A percentile compares a stretch with the other conserved stretches of the same genome.
Conservation (phyloP, 2,797 vertebrate genomes). For the Graptemys geographica region DNA sequence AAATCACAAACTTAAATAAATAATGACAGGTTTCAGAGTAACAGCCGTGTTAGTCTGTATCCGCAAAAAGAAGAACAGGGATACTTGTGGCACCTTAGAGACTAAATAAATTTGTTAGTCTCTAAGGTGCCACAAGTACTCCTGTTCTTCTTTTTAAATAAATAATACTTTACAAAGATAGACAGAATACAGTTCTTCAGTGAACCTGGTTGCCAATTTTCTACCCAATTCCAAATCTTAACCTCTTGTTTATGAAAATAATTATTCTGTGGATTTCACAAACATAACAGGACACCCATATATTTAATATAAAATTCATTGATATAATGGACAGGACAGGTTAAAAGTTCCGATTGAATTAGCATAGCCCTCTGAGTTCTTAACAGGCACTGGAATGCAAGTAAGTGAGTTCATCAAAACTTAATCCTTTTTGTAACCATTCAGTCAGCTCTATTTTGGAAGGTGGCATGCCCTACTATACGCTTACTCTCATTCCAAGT, state of each 20-base stretch:
- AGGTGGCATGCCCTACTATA: background rate
- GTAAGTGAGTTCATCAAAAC: slow-evolving; percentile 12
- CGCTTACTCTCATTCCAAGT: background rate
- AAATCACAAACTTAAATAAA: background rate
- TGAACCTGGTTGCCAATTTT: background rate
- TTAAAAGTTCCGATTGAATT: slow-evolving; percentile 3
- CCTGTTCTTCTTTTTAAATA: too few relatives aligned
- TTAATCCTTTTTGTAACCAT: slow-evolving; percentile 25
- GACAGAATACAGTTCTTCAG: background rate
- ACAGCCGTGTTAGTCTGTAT: too few relatives aligned
- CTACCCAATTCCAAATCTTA: background rate
- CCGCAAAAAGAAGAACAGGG: too few relatives aligned
- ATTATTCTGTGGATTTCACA: background rate
- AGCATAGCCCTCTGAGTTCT: background rate
- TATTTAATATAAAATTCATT: background rate
- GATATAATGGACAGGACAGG: background rate
- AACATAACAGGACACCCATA: background rate
- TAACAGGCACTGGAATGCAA: background rate
- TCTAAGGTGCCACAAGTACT: too few relatives aligned
- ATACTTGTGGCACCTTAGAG: too few relatives aligned
- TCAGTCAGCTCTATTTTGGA: background rate
- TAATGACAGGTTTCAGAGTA: too few relatives aligned
- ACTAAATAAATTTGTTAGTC: too few relatives aligned
- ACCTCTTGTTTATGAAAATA: background rate
- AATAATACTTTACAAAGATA: background rate